phyloP scores from a whole-genome alignment of 1,140 invertebrate genomes.

The Protaetia brevitarsis region DNA sequence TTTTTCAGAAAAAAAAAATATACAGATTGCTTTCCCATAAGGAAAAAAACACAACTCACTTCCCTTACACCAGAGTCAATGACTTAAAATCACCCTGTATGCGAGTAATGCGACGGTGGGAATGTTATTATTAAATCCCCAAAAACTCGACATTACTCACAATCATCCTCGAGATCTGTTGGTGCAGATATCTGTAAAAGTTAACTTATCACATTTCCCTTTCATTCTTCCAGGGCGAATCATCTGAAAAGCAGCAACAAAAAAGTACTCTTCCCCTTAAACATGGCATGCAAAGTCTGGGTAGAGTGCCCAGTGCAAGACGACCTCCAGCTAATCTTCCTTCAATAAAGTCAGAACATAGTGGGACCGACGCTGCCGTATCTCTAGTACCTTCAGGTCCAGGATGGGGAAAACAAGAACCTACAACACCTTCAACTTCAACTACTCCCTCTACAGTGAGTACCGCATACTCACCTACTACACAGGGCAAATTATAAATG shows the following conservation, averaged over 20 bases:
- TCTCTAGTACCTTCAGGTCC: slow-evolving; percentile 47
- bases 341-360: slow-evolving; percentile 89
- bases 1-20: no score
- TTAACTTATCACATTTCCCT: slow-evolving; percentile 24
- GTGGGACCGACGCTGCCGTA: slow-evolving; percentile 46
- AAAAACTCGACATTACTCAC: no score
- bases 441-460: slow-evolving; percentile 30
- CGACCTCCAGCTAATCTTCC: slow-evolving; percentile 95
- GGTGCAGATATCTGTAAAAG: background rate
- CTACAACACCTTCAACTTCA: slow-evolving; percentile 29
- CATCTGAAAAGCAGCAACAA: slow-evolving; percentile 79
- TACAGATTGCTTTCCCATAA: no score
- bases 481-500: background rate
- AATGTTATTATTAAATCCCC: no score
- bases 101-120: no score
- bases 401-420: slow-evolving; percentile 46
- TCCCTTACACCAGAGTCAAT: no score
- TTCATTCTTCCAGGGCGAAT: slow-evolving; percentile 75
- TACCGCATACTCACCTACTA: background rate
- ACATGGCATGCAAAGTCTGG: slow-evolving; percentile 98
- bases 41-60: no score
- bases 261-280: slow-evolving; percentile 86
- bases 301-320: slow-evolving; percentile 92
- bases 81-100: no score
- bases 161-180: background rate